A percentile compares a stretch with the other conserved stretches of the same genome.
Evolutionary conservation across 2,888 invertebrate species (phyloP).

Genomic region (Andrena praecox): DNA sequence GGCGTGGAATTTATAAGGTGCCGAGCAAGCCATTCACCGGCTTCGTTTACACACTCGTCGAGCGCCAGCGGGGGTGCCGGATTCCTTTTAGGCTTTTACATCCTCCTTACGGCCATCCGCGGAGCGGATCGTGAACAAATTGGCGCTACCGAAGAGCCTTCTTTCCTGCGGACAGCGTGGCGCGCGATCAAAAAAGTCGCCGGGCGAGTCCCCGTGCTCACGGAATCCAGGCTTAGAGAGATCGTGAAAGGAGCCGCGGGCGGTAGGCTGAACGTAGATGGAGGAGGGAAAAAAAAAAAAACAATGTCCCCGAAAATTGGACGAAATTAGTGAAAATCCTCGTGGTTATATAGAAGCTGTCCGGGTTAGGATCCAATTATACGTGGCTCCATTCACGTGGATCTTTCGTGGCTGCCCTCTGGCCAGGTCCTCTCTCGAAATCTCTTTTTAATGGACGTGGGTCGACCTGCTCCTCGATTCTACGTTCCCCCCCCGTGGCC

Average conservation of each 20-base stretch:
- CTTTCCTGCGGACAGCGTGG: background rate
- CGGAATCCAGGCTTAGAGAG: background rate
- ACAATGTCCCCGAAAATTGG: constrained; percentile 76
- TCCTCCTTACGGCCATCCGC: constrained; percentile 2
- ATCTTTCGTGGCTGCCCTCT: constrained; percentile 44
- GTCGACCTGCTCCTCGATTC: constrained; percentile 46
- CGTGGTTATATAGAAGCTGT: constrained; percentile 60
- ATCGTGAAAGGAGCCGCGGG: constrained; percentile 52
- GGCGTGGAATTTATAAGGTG: constrained; percentile 13
- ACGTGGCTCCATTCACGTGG: constrained; percentile 66
- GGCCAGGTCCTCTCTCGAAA: constrained; percentile 75
- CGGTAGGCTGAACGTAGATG: constrained; percentile 13
- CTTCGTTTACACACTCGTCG: constrained; percentile 14
- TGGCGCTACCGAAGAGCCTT: constrained; percentile 55
- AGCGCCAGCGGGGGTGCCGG: constrained; percentile 34
- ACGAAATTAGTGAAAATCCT: constrained; percentile 78
- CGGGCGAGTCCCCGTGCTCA: constrained; percentile 24
- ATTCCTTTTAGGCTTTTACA: constrained; percentile 8
- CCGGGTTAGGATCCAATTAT: constrained; percentile 71
- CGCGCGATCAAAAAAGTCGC: background rate
- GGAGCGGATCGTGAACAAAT: constrained; percentile 46
- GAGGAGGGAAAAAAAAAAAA: constrained; percentile 56
- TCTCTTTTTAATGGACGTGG: constrained; percentile 82
- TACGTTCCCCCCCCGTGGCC: constrained; percentile 41
- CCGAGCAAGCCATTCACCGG: constrained; percentile 12